Evolutionary conservation across 2,888 invertebrate species (phyloP).

Genomic region (Synanthedon vespiformis): DNA sequence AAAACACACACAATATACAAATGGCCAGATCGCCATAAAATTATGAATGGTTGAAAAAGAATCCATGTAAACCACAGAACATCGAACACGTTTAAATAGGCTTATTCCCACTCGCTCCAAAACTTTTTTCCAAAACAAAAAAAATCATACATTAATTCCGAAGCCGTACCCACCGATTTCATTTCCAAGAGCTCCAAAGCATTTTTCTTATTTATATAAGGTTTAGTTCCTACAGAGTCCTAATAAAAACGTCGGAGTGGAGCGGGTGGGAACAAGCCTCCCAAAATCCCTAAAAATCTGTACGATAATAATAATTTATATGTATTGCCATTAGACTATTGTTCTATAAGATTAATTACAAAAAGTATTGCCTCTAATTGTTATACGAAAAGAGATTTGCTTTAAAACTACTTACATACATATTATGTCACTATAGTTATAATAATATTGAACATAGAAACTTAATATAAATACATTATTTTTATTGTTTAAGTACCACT

Average conservation of each 20-base stretch:
- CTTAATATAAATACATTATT: constrained; percentile 36
- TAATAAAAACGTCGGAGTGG: too few species aligned
- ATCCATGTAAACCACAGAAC: constrained; percentile 32
- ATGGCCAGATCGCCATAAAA: constrained; percentile 40
- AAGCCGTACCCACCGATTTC: too few species aligned
- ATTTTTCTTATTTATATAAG: too few species aligned
- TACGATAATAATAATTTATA: constrained; percentile 10
- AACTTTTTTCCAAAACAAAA: too few species aligned
- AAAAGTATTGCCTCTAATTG: constrained; percentile 67
- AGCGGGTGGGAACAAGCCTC: too few species aligned
- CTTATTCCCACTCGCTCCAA: too few species aligned
- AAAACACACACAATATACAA: constrained; percentile 49
- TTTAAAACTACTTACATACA: constrained; percentile 56
- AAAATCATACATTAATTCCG: too few species aligned
- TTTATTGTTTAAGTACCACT: constrained; percentile 45
- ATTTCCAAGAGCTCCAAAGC: too few species aligned
- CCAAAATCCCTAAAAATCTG: constrained; percentile 33
- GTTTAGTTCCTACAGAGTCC: too few species aligned
- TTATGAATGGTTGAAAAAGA: constrained; percentile 42
- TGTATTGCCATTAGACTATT: constrained; percentile 60
- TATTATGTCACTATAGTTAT: constrained; percentile 20
- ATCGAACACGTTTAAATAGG: constrained; percentile 28
- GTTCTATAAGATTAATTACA: constrained; percentile 60
- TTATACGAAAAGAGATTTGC: constrained; percentile 52
- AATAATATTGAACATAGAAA: constrained; percentile 40